Base-by-base conservation (phyloP, 2,888 invertebrate genomes). In the Chironomus riparius region DNA sequence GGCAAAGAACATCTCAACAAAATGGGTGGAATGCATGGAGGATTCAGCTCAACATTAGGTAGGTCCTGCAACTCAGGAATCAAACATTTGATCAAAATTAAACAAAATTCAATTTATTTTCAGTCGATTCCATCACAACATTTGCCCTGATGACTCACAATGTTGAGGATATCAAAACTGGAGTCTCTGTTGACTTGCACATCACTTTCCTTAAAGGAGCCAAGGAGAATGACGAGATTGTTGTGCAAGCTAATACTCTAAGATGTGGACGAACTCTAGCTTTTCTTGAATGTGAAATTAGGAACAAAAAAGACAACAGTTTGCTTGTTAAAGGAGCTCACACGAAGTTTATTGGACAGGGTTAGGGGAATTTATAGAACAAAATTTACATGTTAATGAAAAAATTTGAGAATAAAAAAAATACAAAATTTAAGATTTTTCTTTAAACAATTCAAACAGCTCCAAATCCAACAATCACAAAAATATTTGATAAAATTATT, bases 311-410 rank as follows among this genome's bases (percentile, higher is more conserved):
- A 6, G 90, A 88, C 77, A 91, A 92, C 75, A 86, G 87, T 68
- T 79, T 95, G 1, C 82, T 97, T 71, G 96, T 94, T 4, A 90
- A 88, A 78, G 97, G 95, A 56, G 87, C 88, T 77, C 97, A 97
- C 81, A 94, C 93, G 0, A 96, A 96, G 82, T 94, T 87, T 82
- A 82, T 89, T 4, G 82, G 81, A 10, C 24, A 1, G 1, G 22
- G 65, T 21, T 22, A 38, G 10, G 38, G 6, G 5, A 28, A 28
- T 24, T 1, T 28, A 4, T 28, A 28, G 28, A 1, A 1, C 7
- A 38, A 38, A 7, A 2, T 38, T 38, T 4, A 28, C 4, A 1
- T 28, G 5, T 28, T 28, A 28, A 5, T 28, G 5, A 5, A 28
- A 28, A 24, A 3, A 28, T 28, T n/a, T 28, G 28, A 28, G 2